Base-by-base conservation (phyloP, 2,888 invertebrate species). In the Synergus umbraculus region DNA sequence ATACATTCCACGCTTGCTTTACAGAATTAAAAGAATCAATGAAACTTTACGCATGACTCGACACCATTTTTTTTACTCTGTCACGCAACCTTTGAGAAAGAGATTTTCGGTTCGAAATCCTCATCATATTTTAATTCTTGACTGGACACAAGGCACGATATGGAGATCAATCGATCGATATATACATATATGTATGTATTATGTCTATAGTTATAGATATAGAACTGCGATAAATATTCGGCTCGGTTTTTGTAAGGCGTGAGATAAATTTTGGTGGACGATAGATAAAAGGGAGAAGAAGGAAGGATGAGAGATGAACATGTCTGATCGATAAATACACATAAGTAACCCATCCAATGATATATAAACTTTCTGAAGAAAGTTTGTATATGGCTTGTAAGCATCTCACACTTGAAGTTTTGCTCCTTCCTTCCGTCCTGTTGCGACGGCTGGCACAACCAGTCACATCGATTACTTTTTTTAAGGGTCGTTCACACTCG, bases 381-480 rank as follows among this genome's bases (percentile, higher is more conserved):
- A 22, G 22, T 12, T 22, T 22, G 12, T 10, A 60, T 60, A 22
- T 60, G 8, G 12, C 2, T 60, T 60, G 22, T 22, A 22, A 2
- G 22, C 58, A 60, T 22, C 12, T 60, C 12, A 60, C 60, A 60
- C 12, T 4, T 60, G 22, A 22, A 60, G 60, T 60, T 22, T 60
- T 22, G 4, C 12, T 22, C 60, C 4, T 60, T 22, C 8, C 22
- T 60, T 22, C 22, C 2, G 22, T 12, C 60, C 12, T 60, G 4
- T 22, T 4, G 18, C 60, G 60, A 60, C 22, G 60, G 60, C 22
- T 60, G 60, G 60, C 60, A 60, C 60, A 22, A 22, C 60, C 18
- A 60, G 60, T 60, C 60, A 60, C 22, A 60, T 60, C 60, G 60
- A 60, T 60, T 60, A 60, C 18, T 60, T 49, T 22, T 60, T 60